Evolutionary conservation across 1,140 invertebrate species (phyloP).

Genomic region (Pseudomyrmex flavicornis): DNA sequence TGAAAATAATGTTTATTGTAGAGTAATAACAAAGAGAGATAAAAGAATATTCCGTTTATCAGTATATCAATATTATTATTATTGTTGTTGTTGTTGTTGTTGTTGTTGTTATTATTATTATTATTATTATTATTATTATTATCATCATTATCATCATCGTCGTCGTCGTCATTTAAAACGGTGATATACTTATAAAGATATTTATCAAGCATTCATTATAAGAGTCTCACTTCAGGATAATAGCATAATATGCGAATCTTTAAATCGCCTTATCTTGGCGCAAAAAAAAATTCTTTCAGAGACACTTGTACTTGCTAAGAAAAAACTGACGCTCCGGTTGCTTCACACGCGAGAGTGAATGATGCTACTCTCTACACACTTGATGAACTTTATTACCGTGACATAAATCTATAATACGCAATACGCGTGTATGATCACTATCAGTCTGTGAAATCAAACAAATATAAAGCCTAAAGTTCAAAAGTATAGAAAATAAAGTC

Average conservation of each 20-base stretch:
- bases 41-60: too few relatives aligned
- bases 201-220: neutral
- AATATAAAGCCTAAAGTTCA: neutral
- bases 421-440: neutral
- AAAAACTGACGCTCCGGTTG: constrained; percentile 45
- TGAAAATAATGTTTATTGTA: too few relatives aligned
- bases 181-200: constrained; percentile 11
- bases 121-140: too few relatives aligned
- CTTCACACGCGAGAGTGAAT: constrained; percentile 26
- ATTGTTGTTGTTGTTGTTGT: neutral
- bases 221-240: neutral
- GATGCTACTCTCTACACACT: constrained; percentile 25
- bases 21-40: too few relatives aligned
- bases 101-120: neutral
- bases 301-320: constrained; percentile 12
- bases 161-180: neutral
- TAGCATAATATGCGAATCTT: neutral
- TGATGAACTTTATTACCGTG: constrained; percentile 52
- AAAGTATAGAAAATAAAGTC: neutral
- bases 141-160: too few relatives aligned
- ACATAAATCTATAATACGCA: constrained; percentile 44
- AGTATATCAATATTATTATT: neutral
- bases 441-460: constrained; percentile 9
- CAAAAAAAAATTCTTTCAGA: constrained; percentile 43
- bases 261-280: neutral